Evolutionary conservation across 2,797 vertebrate species (phyloP), one percentile per base, ranked within the genome.

Genomic region (Scolopax rusticola): DNA sequence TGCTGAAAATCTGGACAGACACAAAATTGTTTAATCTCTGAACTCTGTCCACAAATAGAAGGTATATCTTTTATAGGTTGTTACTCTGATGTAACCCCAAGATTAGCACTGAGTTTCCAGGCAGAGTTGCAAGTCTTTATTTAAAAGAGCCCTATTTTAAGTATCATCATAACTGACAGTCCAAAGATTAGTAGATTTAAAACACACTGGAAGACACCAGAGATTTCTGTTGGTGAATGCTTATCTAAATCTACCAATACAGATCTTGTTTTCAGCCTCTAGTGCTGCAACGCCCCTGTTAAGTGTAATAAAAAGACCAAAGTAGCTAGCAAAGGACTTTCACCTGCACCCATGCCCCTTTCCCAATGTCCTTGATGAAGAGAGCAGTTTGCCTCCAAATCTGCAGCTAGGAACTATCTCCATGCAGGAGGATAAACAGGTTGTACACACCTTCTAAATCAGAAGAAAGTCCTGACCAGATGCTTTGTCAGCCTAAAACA

Each of bases 151-250:
- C 24, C 9, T 69, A 65, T 60, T 61, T 69, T 71, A 94, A 89
- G 28, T 78, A 82, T 67, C 33, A 67, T 45, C 69, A 64, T 50
- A 82, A 74, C 17, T 64, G 25, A 57, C 48, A 70, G 89, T 93
- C 75, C 89, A 96, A 93, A 94, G 92, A 92, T 84, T 86, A 96
- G 14, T 23, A 61, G 73, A 36, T 88, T 89, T 43, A 93, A 91
- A 95, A 93, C 17, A 43, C 40, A 53, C 6, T 70, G 20, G 53
- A 85, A 87, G 2, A 20, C 51, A 88, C 12, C 8, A 53, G 43
- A 74, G 16, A 43, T 50, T 84, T 81, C 27, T 88, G 54, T 69
- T 86, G 41, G 61, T 56, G 54, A 91, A 75, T 69, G 91, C 87
- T 96, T 96, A 95, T 95, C 92, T 94, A 48, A 65, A 82, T 79